Evolutionary conservation across 2,797 vertebrate species (phyloP).

Genomic region (Limosa lapponica): DNA sequence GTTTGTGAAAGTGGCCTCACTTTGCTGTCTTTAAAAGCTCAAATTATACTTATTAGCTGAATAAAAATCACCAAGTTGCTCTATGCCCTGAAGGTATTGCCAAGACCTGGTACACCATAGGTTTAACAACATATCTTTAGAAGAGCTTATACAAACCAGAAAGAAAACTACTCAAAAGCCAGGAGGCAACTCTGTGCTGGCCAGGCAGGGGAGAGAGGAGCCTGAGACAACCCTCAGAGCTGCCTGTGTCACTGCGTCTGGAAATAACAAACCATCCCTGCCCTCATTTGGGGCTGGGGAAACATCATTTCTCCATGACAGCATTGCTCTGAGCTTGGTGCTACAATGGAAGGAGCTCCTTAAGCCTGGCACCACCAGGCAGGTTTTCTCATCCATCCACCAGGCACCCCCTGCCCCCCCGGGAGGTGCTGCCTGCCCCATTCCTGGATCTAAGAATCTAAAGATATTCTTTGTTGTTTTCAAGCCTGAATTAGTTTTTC

Average conservation of each 20-base stretch:
- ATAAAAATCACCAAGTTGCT: neutral
- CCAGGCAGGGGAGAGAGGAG: neutral
- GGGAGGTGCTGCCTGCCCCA: neutral
- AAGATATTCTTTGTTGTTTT: neutral
- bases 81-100: neutral
- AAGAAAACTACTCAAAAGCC: neutral
- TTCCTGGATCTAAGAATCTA: neutral
- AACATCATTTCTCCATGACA: neutral
- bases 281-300: neutral
- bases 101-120: accelerated
- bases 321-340: accelerated
- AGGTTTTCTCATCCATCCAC: neutral
- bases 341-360: neutral
- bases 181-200: neutral
- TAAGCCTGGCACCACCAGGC: neutral
- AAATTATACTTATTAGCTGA: neutral
- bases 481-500: neutral
- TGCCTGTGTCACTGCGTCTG: neutral
- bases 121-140: neutral
- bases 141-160: neutral
- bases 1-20: neutral
- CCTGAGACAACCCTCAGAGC: neutral
- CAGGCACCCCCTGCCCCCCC: accelerated
- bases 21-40: neutral
- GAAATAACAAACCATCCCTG: neutral